phyloP scores from a whole-genome alignment of 30 jellyfish, hydroid and myxozoan genomes.

The Aurelia sp. region DNA sequence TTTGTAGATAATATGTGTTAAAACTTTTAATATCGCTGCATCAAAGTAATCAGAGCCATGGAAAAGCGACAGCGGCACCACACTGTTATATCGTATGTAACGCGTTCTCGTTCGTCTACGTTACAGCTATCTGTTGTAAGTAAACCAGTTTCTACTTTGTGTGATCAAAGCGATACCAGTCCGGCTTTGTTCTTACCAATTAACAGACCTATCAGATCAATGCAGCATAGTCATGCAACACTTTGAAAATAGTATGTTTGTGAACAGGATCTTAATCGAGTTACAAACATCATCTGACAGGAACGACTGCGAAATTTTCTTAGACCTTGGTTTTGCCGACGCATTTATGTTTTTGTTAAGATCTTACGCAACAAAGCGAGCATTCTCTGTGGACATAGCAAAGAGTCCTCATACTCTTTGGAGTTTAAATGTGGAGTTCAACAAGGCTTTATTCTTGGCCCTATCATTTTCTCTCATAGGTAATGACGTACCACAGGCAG shows the following conservation, averaged over 20 bases:
- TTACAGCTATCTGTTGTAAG: too few relatives aligned
- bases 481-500: conserved; percentile 18
- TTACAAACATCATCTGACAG: conserved; percentile 40
- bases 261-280: conserved; percentile 24
- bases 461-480: conserved; percentile 4
- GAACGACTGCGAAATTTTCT: conserved; percentile 28
- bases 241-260: conserved; percentile 13
- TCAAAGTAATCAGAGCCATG: too few relatives aligned
- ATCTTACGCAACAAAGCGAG: conserved; percentile 20
- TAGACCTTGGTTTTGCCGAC: conserved; percentile 23
- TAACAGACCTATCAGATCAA: too few relatives aligned
- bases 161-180: too few relatives aligned
- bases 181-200: too few relatives aligned
- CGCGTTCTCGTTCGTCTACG: too few relatives aligned
- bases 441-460: conserved; percentile 47
- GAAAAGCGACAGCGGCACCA: too few relatives aligned
- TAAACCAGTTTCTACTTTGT: too few relatives aligned
- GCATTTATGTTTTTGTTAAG: conserved; percentile 9
- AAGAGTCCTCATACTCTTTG: neutral
- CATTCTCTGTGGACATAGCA: neutral
- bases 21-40: too few relatives aligned
- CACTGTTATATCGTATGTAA: too few relatives aligned
- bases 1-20: too few relatives aligned
- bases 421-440: conserved; percentile 44
- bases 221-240: conserved; percentile 1